Evolutionary conservation across 37 sponge, comb jelly and placozoan species (phyloP).

Genomic region (Crambe crambe): DNA sequence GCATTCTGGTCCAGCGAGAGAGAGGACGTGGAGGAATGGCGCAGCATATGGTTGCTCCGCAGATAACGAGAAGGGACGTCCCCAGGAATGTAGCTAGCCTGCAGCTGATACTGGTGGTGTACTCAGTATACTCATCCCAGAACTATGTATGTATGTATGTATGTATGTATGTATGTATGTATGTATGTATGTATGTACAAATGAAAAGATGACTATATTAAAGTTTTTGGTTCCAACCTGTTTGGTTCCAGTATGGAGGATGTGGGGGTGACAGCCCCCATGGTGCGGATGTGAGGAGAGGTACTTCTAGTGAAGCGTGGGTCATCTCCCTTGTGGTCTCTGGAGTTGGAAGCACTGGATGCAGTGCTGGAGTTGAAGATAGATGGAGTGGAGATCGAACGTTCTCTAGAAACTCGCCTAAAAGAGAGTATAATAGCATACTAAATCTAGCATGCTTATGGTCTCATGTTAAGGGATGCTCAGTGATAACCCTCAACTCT

Average conservation of each 20-base stretch:
- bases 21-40: constrained; percentile 2
- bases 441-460: too few relatives aligned
- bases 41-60: neutral
- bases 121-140: neutral
- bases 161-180: neutral
- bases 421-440: too few relatives aligned
- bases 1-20: constrained; percentile 1
- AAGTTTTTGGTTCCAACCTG: neutral
- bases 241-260: constrained; percentile 7
- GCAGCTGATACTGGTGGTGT: neutral
- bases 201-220: neutral
- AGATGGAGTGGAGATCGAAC: constrained; percentile 82
- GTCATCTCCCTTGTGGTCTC: constrained; percentile 36
- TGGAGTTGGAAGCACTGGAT: neutral
- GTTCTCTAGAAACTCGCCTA: constrained; percentile 37
- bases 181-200: neutral
- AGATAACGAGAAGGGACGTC: neutral
- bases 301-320: constrained; percentile 40
- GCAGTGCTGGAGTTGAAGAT: constrained; percentile 52
- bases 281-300: constrained; percentile 46
- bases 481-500: too few relatives aligned
- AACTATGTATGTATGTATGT: neutral
- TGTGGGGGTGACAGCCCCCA: constrained; percentile 39
- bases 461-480: too few relatives aligned
- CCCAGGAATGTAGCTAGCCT: neutral